Conservation (phyloP, 2,797 vertebrate genomes). For the Sorex maritimensis region DNA sequence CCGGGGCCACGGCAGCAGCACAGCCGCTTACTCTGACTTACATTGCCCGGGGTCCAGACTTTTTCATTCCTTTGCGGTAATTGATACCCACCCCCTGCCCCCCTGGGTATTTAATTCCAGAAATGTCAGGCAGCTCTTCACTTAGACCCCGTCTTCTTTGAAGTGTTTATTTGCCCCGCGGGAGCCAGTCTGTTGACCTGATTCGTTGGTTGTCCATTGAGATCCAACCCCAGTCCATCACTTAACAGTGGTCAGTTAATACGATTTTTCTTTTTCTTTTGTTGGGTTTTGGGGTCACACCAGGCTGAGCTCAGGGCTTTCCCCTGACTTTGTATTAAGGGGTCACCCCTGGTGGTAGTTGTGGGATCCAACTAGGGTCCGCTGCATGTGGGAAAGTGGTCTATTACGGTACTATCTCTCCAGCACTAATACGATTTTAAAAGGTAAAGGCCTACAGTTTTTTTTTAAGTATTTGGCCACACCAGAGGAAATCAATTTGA, state of each 20-base stretch:
- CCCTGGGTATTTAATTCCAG: background rate
- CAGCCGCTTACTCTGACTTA: constrained; percentile 9
- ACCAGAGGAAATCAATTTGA: constrained; percentile 54
- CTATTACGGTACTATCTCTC: too few relatives aligned
- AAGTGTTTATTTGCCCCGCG: background rate
- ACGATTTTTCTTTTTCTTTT: background rate
- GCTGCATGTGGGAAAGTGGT: too few relatives aligned
- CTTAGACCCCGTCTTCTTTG: background rate
- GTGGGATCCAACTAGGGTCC: too few relatives aligned
- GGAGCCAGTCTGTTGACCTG: background rate
- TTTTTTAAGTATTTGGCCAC: background rate
- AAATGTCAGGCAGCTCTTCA: background rate
- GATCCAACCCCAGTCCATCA: background rate
- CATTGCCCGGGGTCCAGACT: background rate
- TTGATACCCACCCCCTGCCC: background rate
- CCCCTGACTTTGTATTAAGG: too few relatives aligned
- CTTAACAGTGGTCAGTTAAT: constrained; percentile 4
- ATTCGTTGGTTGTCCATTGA: background rate
- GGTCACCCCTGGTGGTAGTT: too few relatives aligned
- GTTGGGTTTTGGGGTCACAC: too few relatives aligned
- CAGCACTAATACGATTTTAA: too few relatives aligned
- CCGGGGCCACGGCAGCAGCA: background rate
- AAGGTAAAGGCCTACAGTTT: too few relatives aligned
- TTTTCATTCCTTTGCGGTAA: background rate
- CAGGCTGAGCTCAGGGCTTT: too few relatives aligned